phyloP scores from a whole-genome alignment of 2,888 invertebrate genomes.

The Dryocosmus kuriphilus region DNA sequence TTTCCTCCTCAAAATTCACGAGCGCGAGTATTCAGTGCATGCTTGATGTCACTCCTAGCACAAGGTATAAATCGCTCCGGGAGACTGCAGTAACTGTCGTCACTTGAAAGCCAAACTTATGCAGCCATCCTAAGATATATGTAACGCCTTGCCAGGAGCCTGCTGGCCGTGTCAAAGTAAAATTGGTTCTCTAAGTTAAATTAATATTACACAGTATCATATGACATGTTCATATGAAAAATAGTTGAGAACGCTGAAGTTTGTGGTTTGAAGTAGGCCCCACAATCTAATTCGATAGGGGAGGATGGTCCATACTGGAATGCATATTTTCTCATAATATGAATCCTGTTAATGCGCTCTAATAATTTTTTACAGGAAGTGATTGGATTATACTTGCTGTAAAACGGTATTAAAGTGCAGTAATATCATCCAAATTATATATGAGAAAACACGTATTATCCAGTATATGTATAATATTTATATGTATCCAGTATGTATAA shows the following conservation, averaged over 20 bases:
- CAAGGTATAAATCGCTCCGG: slow-evolving; percentile 53
- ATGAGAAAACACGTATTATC: no score
- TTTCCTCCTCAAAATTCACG: background rate
- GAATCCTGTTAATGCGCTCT: no score
- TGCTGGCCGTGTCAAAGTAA: slow-evolving; percentile 41
- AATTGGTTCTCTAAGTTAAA: slow-evolving; percentile 1
- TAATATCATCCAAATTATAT: no score
- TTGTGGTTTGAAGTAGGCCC: background rate
- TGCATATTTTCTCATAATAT: no score
- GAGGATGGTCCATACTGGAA: no score
- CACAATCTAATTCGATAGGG: no score
- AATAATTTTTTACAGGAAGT: no score
- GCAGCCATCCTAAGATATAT: slow-evolving; percentile 32
- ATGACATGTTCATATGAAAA: background rate
- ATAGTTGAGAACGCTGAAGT: background rate
- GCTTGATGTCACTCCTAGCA: slow-evolving; percentile 38
- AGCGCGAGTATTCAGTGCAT: slow-evolving; percentile 31
- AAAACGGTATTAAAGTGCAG: no score
- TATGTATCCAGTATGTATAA: no score
- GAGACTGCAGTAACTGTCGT: slow-evolving; percentile 56
- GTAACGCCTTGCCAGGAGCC: slow-evolving; percentile 50
- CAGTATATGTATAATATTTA: no score
- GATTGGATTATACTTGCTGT: no score
- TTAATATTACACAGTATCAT: slow-evolving; percentile 25
- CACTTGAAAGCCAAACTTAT: slow-evolving; percentile 54